Base-by-base conservation (phyloP, 23 tunicate genomes). In the Botrylloides violaceus region DNA sequence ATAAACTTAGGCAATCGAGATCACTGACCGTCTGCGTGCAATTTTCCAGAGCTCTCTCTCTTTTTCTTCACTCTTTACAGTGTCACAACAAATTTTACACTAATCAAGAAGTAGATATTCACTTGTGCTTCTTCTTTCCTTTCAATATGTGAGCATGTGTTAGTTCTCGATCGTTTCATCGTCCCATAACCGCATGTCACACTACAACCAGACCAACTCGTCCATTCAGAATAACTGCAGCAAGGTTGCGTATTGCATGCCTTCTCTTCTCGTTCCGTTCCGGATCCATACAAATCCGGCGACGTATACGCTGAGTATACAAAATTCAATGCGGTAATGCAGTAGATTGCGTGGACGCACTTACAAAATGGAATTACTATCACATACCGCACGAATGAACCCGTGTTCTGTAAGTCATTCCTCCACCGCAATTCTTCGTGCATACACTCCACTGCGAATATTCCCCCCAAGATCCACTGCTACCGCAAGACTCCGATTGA, bases 101-200 rank as follows among this genome's bases (percentile, higher is more conserved):
- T 1, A 24, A 20, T 61, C 0, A 61, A 34, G 0, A 20, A 24
- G 65, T 1, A 60, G 30, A 25, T 25, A n/a, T 24, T 25, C 29
- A 26, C 65, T 25, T 36, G 36, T 5, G 74, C 18, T 37, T 68
- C 74, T 6, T 21, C 58, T 48, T 88, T 84, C 18, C 26, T 66
- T 60, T 61, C 73, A 27, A 37, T 66, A 35, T 53, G 68, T 59
- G 57, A 32, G 66, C 96, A 88, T 27, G 80, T 43, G 71, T 81
- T 77, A 15, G 65, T 82, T 39, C 70, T 62, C 32, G 23, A 56
- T 59, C 85, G 34, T 36, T 32, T 37, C 2, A 74, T 70, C 23
- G 65, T 43, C 12, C 98, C 98, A 36, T 49, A 65, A 24, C 80
- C 84, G 65, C 98, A 94, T 4, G 94, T 71, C 39, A 20, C 88